Base-by-base conservation (phyloP, 2,797 vertebrate genomes). In the Lindbergichthys nudifrons region DNA sequence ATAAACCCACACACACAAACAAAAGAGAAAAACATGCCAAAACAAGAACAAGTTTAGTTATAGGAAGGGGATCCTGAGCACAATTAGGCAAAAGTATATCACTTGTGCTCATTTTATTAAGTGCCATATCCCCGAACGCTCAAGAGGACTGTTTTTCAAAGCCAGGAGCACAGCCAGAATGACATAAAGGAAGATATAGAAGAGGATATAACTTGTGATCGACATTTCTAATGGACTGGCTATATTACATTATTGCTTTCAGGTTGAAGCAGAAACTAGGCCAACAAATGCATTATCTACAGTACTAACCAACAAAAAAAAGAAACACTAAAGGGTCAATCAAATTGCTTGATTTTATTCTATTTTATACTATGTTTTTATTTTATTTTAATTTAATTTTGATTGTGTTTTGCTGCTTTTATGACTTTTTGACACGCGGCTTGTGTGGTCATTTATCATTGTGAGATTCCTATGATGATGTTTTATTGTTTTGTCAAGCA, bases 1-100 rank as follows among this genome's bases (percentile, higher is more conserved):
- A 90, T 86, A 84, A 75, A 77, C 63, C 51, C 0, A 12, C 43
- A 5, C 1, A 2, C 23, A 72, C 14, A 83, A 80, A 82, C 65
- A 88, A 48, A 69, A 19, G 50, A 56, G 43, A 50, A 77, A 77
- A 86, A 79, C 71, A 82, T 64, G 66, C 66, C 21, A 43, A 3
- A 53, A 16, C 16, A 32, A 32, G 32, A 32, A 8, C 21, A 26
- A 61, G 51, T 52, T 12, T 8, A 15, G 54, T 41, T 36, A 63
- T 30, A 75, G 71, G 56, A 70, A 66, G 62, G 56, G 23, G 43
- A 75, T 16, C 52, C 41, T 50, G 60, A 43, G 64, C 47, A 12
- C 58, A 36, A 43, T 19, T 43, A 41, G n/a, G 54, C 26, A 56
- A 57, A 26, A 32, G 32, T 4, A 50, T 26, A 75, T 5, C 47